Base-by-base conservation (phyloP, 2,888 invertebrate species). In the Parascotia fuliginaria region DNA sequence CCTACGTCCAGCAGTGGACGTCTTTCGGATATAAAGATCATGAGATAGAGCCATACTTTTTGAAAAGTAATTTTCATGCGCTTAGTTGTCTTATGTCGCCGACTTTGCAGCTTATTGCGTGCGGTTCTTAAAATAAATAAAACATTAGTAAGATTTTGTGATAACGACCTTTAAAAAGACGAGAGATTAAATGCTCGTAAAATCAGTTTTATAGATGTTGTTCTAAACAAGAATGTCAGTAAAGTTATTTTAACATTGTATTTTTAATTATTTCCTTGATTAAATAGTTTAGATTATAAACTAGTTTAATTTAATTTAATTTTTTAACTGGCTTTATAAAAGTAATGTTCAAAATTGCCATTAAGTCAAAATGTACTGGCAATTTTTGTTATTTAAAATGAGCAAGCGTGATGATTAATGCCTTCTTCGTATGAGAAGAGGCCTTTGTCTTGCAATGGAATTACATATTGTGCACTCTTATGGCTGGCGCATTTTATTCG, bases 81-180 rank as follows among this genome's bases (percentile, higher is more conserved):
- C 6, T 24, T 24, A 7, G 0, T 7, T 14, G 13, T 3, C 32
- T 3, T 32, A 14, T 5, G 1, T 16, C n/a, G 6, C 11, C 2
- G n/a, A 16, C 1, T 11, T 13, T 9, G 19, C 12, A 29, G 15
- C 29, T 3, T 13, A 31, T 9, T 29, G 19, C 31, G 31, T 5
- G 14, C 6, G 7, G n/a, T 9, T 3, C 22, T 14, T 27, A 46
- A 52, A 48, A 42, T 33, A 39, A 22, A 55, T 55, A 50, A 52
- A 57, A 44, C 56, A 60, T 55, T 24, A 24, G 60, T 70, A 14
- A 54, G 60, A 71, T 71, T 48, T 48, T 15, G 32, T 50, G 68
- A 71, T 73, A 66, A 60, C 62, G 61, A 42, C 36, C 51, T 53
- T 60, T 70, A 66, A 72, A 72, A 43, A 60, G 59, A 38, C 54